Conservation (phyloP, 2,888 invertebrate genomes). For the Selenia dentaria region DNA sequence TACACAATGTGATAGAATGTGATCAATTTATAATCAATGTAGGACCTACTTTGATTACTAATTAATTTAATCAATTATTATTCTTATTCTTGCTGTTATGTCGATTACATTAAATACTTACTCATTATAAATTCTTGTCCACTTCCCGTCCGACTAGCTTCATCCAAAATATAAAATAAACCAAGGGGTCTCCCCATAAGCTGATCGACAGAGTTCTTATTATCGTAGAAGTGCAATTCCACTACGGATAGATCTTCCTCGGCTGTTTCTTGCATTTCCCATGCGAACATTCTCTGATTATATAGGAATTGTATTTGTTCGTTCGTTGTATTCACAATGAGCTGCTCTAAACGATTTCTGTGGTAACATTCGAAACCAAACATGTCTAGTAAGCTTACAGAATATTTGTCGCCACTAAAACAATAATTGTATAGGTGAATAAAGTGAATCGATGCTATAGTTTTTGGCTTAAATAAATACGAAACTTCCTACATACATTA, state of each 20-base stretch:
- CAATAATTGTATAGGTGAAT: too few species aligned
- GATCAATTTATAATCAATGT: too few species aligned
- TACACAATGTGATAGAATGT: too few species aligned
- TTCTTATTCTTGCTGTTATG: too few species aligned
- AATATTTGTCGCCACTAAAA: slow-evolving; percentile 92
- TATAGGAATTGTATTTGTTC: slow-evolving; percentile 97
- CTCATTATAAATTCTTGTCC: slow-evolving; percentile 90
- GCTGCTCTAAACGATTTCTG: slow-evolving; percentile 93
- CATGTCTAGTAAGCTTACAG: slow-evolving; percentile 93
- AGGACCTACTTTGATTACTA: too few species aligned
- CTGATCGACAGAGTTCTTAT: slow-evolving; percentile 94
- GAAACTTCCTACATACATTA: too few species aligned
- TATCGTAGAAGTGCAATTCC: slow-evolving; percentile 92
- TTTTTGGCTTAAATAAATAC: too few species aligned
- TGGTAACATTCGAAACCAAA: slow-evolving; percentile 97
- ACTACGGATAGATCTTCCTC: slow-evolving; percentile 91
- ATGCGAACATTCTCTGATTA: slow-evolving; percentile 95
- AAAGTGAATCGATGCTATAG: too few species aligned
- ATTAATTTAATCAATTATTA: not conserved
- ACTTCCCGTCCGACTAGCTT: slow-evolving; percentile 90
- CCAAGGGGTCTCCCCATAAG: slow-evolving; percentile 93
- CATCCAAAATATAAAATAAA: slow-evolving; percentile 93
- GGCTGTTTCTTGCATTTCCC: slow-evolving; percentile 93
- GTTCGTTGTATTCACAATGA: slow-evolving; percentile 95
- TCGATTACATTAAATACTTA: slow-evolving; percentile 55